Evolutionary conservation across 2,888 invertebrate genomes (phyloP).

Genomic region (Anthophora plumipes): DNA sequence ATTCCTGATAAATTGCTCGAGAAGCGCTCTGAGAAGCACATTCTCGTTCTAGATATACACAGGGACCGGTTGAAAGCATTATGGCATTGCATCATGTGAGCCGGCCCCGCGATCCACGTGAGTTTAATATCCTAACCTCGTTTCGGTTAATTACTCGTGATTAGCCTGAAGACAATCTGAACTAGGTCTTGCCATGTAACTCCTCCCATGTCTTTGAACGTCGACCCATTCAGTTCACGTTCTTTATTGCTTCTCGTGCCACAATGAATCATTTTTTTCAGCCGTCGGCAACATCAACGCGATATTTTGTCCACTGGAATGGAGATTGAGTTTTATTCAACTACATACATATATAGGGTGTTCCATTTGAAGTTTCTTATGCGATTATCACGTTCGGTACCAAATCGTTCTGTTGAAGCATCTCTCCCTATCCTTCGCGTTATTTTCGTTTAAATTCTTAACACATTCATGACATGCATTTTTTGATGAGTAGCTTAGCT

Average conservation of each 20-base stretch:
- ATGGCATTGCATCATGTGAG: slow-evolving; percentile 41
- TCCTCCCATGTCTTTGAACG: slow-evolving; percentile 28
- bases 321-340: too few species aligned
- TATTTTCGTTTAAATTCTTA: too few species aligned
- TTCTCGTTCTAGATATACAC: slow-evolving; percentile 16
- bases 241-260: not conserved
- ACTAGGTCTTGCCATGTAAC: slow-evolving; percentile 41
- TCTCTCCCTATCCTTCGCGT: too few species aligned
- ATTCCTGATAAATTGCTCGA: slow-evolving; percentile 34
- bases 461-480: too few species aligned
- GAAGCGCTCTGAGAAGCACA: not conserved
- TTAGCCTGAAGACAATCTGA: slow-evolving; percentile 64
- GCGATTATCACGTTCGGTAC: too few species aligned
- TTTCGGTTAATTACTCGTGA: slow-evolving; percentile 65
- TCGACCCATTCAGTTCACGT: not conserved
- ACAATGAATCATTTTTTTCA: slow-evolving; percentile 1
- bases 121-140: slow-evolving; percentile 62
- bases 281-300: too few species aligned
- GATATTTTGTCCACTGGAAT: too few species aligned
- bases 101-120: slow-evolving; percentile 28
- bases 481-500: too few species aligned
- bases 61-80: slow-evolving; percentile 7
- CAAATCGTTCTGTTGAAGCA: too few species aligned
- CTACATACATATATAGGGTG: too few species aligned
- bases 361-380: too few species aligned